Conservation (phyloP, 2,888 invertebrate genomes). For the Conops quadrifasciatus region DNA sequence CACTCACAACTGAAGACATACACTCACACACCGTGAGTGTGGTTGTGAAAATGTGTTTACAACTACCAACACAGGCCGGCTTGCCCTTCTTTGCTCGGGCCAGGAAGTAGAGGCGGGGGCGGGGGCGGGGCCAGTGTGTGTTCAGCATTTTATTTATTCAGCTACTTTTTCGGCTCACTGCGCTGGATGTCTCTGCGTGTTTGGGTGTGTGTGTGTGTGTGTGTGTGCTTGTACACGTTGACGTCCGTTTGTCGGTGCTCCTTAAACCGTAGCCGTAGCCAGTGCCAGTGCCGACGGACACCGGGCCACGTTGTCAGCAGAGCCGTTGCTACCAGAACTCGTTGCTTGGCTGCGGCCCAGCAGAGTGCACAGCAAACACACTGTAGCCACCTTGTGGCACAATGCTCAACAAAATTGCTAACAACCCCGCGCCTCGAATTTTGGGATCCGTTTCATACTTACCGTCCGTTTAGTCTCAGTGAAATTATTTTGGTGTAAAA, state of each 20-base stretch:
- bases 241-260: neutral
- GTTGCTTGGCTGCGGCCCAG: slow-evolving; percentile 23
- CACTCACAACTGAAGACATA: slow-evolving; percentile 22
- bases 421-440: too few species aligned
- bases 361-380: neutral
- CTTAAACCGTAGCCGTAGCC: neutral
- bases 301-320: too few species aligned
- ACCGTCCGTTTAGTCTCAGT: too few species aligned
- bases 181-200: slow-evolving; percentile 29
- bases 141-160: slow-evolving; percentile 51
- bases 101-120: slow-evolving; percentile 20
- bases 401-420: too few species aligned
- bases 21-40: slow-evolving; percentile 19
- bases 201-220: slow-evolving; percentile 3
- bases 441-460: too few species aligned
- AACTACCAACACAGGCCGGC: neutral
- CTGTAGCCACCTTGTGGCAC: too few species aligned
- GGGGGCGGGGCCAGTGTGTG: slow-evolving; percentile 36
- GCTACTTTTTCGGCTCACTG: slow-evolving; percentile 59
- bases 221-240: neutral
- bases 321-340: neutral
- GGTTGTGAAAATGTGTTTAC: slow-evolving; percentile 3
- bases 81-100: neutral
- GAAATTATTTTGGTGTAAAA: too few species aligned
- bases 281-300: neutral